Evolutionary conservation across 1,140 invertebrate species (phyloP), one percentile per base, ranked within the genome.

Genomic region (Musca domestica): DNA sequence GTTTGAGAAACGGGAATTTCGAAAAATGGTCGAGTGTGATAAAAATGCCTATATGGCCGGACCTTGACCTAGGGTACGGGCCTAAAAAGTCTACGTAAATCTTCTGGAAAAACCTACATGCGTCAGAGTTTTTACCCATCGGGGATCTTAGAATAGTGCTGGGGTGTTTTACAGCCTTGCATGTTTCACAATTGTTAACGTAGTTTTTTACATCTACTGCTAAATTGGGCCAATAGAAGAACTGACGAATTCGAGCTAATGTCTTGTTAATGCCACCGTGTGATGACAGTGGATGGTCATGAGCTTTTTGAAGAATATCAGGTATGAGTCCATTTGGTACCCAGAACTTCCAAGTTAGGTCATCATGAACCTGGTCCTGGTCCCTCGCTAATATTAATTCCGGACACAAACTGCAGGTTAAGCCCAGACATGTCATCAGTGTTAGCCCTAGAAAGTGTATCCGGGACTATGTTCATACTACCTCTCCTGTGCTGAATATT

Each of bases 51-150:
- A 54, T 22, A 49, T 66, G 17, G 9, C 68, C 68, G 6, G 12
- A 20, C 19, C 20, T 47, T 1, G 30, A 51, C n/a, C 54, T 25
- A 1, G 64, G 49, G 49, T 66, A 70, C 2, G 69, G 69, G 9
- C 66, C 66, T 15, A 67, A 30, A 46, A 70, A 64, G 30, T 70
- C 58, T 3, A 64, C 34, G 27, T 47, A 67, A 17, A 70, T 14
- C 27, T 22, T 17, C 61, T 66, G 64, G 22, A 58, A 69, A 12
- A 41, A 23, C 7, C 51, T 46, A n/a, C 6, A 6, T 9, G 41
- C 9, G 3, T 30, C 27, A 9, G 27, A 9, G 27, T 4, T 9
- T 30, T 9, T 30, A 4, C 46, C 46, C 46, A 48, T 48, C 3
- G 46, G 46, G 3, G 46, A 3, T 3, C 46, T 14, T 17, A 48